Base-by-base conservation (phyloP, 2,888 invertebrate species). In the Tanytarsus gracilentus region DNA sequence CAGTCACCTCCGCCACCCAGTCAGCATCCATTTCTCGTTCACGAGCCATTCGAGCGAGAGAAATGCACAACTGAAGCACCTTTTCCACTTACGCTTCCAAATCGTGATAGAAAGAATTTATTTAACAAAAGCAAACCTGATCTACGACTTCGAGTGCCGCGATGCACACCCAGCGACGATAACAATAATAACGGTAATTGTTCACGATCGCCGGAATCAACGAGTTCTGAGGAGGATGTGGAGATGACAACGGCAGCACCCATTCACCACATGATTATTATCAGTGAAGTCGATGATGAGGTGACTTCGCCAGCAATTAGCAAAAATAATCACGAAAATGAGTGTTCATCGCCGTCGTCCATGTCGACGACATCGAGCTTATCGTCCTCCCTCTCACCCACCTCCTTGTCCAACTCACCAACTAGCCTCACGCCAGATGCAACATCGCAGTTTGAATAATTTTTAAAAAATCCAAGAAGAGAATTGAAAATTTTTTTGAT, bases 171-270 rank as follows among this genome's bases (percentile, higher is more conserved):
- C n/a, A n/a, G 40, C 26, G 26, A 55, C 40, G 40, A 55, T 40
- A 55, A 55, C 39, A 55, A 44, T 44, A 44, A 18, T 11, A 44
- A 44, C 23, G 23, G 6, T 44, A 44, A 44, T 9, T 44, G 44
- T 44, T 9, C n/a, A 26, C 21, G 55, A 55, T 39, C 55, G 18
- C 18, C 55, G 25, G 55, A 44, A 11, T 21, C 44, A 18, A 18
- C 18, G 16, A 55, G 55, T 40, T 55, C 55, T n/a, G 55, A 55
- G n/a, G 55, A 55, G 23, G 55, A 55, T 39, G 40, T 55, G 26
- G 55, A 55, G 14, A 55, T 55, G 55, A 26, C 26, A 18, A 25
- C 40, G 18, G 14, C 55, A 14, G 18, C 26, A 7, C 27, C 26
- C 26, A 33, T 16, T 14, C n/a, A n/a, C n/a, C 25, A 39, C 27